Evolutionary conservation across 2,797 vertebrate genomes (phyloP).

Genomic region (Ciconia nigra): DNA sequence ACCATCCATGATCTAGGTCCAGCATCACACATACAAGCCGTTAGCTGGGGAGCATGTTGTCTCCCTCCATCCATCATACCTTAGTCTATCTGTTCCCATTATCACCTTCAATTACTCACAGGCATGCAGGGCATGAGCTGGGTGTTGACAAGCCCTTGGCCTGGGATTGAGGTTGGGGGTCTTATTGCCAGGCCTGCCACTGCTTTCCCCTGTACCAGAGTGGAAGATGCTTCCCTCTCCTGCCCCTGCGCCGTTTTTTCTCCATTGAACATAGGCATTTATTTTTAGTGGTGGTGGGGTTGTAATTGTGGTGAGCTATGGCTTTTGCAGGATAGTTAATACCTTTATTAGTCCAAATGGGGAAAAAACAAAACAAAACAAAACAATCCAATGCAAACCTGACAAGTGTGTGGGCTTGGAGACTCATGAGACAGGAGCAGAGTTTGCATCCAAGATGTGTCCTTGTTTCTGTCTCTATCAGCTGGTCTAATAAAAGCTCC

Average conservation of each 20-base stretch:
- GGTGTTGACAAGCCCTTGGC: not conserved
- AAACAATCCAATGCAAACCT: not conserved
- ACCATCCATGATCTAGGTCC: not conserved
- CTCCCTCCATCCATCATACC: not conserved
- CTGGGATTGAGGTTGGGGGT: not conserved
- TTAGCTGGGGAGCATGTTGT: not conserved
- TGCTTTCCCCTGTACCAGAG: not conserved
- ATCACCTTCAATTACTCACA: not conserved
- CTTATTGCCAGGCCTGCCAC: fast-evolving
- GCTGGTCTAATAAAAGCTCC: not conserved
- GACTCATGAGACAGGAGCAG: not conserved
- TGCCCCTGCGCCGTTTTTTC: fast-evolving
- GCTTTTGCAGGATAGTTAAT: not conserved
- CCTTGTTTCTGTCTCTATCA: not conserved
- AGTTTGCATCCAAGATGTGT: not conserved
- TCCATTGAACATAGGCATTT: not conserved
- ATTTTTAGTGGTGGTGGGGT: not conserved
- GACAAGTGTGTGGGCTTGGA: not conserved
- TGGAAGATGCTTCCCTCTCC: not conserved
- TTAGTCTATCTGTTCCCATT: not conserved
- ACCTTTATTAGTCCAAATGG: not conserved
- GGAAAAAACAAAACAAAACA: no score
- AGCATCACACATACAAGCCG: not conserved
- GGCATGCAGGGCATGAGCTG: not conserved
- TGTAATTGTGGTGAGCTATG: not conserved